These are phyloP conservation scores for Antheraea mylitta DNA, from an alignment of 1,140 invertebrate species.

Conservation along the genomic window DNA sequence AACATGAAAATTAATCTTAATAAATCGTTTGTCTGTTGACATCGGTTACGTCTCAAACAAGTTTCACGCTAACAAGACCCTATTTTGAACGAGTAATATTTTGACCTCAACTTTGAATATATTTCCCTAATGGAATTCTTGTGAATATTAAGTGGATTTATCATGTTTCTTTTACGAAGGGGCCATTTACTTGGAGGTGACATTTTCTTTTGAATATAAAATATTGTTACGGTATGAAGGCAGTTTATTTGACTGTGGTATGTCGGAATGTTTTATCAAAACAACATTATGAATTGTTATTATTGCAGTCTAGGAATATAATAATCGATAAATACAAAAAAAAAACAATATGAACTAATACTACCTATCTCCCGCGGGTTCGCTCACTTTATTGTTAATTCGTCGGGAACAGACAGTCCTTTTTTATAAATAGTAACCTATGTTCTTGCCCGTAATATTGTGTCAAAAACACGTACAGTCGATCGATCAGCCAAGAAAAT, in stretches of 20 bases:
- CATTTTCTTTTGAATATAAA: not conserved
- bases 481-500: no score
- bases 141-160: slow-evolving; percentile 4
- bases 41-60: not conserved
- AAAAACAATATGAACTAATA: no score
- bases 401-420: no score
- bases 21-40: slow-evolving; percentile 1
- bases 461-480: no score
- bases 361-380: no score
- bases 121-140: slow-evolving; percentile 2
- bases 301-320: no score
- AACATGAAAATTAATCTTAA: not conserved
- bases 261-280: no score
- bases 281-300: no score
- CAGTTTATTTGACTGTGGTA: not conserved
- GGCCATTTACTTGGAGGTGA: not conserved
- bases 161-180: not conserved
- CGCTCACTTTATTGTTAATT: no score
- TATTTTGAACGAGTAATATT: not conserved
- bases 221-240: not conserved
- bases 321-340: no score
- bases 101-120: slow-evolving; percentile 1
- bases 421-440: no score
- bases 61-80: not conserved
- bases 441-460: no score